Conservation (phyloP, 2,888 invertebrate species). For the Philopedon plagiatum region DNA sequence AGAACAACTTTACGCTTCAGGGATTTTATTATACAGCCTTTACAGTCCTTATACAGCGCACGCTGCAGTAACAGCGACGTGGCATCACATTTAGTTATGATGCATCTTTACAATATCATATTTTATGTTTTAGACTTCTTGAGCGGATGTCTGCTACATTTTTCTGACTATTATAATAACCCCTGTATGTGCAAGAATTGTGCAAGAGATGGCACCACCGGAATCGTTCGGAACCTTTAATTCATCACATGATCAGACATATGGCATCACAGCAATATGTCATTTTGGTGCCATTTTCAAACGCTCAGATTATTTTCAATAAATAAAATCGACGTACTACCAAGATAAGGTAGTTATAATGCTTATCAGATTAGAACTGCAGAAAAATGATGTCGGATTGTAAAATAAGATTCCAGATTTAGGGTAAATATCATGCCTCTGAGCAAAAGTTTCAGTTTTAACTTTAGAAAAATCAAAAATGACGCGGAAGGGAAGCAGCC, state of each 20-base stretch:
- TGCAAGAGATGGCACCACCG: background rate
- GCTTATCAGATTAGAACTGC: conserved; percentile 21
- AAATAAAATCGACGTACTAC: background rate
- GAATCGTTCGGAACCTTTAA: background rate
- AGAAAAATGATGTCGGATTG: background rate
- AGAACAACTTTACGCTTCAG: background rate
- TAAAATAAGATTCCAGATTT: conserved; percentile 13
- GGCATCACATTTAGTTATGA: too few relatives aligned
- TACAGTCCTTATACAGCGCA: too few relatives aligned
- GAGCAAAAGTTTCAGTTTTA: conserved; percentile 38
- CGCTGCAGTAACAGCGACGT: too few relatives aligned
- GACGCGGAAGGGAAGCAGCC: background rate
- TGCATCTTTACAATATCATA: too few relatives aligned
- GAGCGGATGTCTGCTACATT: background rate
- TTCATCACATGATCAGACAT: conserved; percentile 18
- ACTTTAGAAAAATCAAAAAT: conserved; percentile 20
- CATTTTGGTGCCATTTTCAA: conserved; percentile 37
- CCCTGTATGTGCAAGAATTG: background rate
- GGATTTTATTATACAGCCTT: too few relatives aligned
- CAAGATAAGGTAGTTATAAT: conserved; percentile 23
- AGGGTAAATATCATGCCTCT: conserved; percentile 32
- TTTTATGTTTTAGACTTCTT: too few relatives aligned
- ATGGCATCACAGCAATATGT: conserved; percentile 18
- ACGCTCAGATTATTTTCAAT: conserved; percentile 8
- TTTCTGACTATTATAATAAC: background rate